phyloP scores from a whole-genome alignment of 2,888 invertebrate species.

The Stratiomys singularior region DNA sequence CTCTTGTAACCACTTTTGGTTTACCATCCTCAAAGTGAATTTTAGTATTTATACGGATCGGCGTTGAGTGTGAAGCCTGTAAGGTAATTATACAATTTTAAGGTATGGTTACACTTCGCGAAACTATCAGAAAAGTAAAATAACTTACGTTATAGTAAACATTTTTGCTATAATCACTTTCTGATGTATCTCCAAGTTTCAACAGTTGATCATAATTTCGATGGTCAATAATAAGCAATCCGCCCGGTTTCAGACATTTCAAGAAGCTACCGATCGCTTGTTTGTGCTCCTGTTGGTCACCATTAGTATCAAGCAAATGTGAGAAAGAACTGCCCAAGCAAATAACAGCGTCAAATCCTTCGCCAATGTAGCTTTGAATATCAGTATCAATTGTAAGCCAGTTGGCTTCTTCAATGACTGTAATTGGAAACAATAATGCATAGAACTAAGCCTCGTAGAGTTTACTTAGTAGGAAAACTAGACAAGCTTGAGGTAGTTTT shows the following conservation, averaged over 20 bases:
- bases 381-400: conserved; percentile 86
- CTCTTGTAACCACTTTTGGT: conserved; percentile 81
- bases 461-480: background rate
- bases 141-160: conserved; percentile 88
- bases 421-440: background rate
- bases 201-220: conserved; percentile 88
- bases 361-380: conserved; percentile 70
- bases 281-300: conserved; percentile 83
- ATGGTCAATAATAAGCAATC: conserved; percentile 86
- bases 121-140: background rate
- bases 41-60: conserved; percentile 85
- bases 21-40: conserved; percentile 81
- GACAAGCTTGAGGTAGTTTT: too few relatives aligned
- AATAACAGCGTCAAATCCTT: conserved; percentile 87
- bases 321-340: conserved; percentile 93
- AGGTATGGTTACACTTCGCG: background rate
- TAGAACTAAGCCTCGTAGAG: background rate
- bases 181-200: conserved; percentile 77
- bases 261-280: conserved; percentile 83
- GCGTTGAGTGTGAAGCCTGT: conserved; percentile 75
- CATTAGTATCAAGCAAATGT: conserved; percentile 82
- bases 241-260: conserved; percentile 84
- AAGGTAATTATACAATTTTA: too few relatives aligned
- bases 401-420: conserved; percentile 92
- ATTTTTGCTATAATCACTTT: conserved; percentile 66